Base-by-base conservation (phyloP, 2,797 vertebrate species). In the Margarornis squamiger region DNA sequence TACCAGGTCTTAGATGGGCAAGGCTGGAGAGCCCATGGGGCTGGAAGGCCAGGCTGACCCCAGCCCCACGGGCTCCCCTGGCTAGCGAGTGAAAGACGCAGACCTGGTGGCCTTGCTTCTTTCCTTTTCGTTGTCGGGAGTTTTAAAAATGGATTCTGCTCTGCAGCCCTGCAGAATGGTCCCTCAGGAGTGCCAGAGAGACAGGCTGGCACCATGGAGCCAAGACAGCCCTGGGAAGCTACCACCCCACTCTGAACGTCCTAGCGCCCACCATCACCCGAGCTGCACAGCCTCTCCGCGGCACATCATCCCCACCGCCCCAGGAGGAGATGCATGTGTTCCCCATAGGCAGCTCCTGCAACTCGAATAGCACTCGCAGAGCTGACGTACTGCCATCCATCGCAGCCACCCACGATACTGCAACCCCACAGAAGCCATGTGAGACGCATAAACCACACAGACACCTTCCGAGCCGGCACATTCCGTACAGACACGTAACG, bases 121-220 rank as follows among this genome's bases (percentile, higher is more conserved):
- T 97, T 93, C 96, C 92, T 97, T 96, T 92, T 78, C 61, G 52
- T 97, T 97, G 95, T 96, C 91, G 92, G 86, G 95, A 95, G 93
- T 97, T 95, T 97, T 97, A 95, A 97, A 97, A 96, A 96, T 97
- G 95, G 96, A 97, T 97, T 97, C 96, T 97, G 89, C 95, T 96
- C 96, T 97, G 96, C 96, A 97, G 95, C 95, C 96, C 95, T 96
- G 95, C 96, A 97, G 96, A 97, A 97, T 97, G 96, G 95, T 96
- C 95, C 96, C 96, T 96, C 95, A 96, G 94, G 96, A 97, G 96
- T 96, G 96, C 96, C 96, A 97, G 96, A 96, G 96, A 97, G 96
- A 97, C 96, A 97, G 95, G 96, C 95, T 96, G 96, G 96, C 96
- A 97, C 96, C 95, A 96, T 97, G 96, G 96, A 97, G 84, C 96